A percentile compares a stretch with the other conserved stretches of the same genome.
phyloP scores from a whole-genome alignment of 2,797 vertebrate genomes.

The Capromys pilorides region DNA sequence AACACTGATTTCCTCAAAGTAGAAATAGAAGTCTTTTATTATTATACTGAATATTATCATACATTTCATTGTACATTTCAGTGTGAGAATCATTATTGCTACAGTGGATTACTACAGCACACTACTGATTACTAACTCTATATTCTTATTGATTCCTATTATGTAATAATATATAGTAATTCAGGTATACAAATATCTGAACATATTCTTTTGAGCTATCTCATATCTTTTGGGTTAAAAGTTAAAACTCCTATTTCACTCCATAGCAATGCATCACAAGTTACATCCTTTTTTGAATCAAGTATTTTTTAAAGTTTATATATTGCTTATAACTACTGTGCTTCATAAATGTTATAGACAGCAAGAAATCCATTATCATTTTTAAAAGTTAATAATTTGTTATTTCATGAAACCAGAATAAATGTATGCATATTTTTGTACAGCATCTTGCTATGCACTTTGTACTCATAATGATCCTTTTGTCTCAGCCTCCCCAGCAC shows the following conservation, averaged over 20 bases:
- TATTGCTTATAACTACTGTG: not conserved
- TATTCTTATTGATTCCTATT: not conserved
- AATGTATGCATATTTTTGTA: not conserved
- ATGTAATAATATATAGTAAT: conserved; percentile 1
- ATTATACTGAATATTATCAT: not conserved
- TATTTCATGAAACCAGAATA: conserved; percentile 7
- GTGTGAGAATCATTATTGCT: not conserved
- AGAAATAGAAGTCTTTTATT: not conserved
- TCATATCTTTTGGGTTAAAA: not conserved
- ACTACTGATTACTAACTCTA: not conserved
- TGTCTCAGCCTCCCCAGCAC: too few relatives aligned
- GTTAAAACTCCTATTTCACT: conserved; percentile 2
- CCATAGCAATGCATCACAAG: not conserved
- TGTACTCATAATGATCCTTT: too few relatives aligned
- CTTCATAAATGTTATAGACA: not conserved
- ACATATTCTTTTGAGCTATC: not conserved
- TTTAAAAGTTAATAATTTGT: not conserved
- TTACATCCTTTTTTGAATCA: not conserved
- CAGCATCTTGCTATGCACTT: too few relatives aligned
- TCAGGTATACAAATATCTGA: not conserved
- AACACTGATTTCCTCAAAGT: not conserved
- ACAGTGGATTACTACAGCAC: accelerated
- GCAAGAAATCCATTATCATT: not conserved
- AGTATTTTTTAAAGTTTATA: not conserved
- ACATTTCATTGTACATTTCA: not conserved